phyloP scores from a whole-genome alignment of 2,797 vertebrate genomes.

The Apodemus agrarius region DNA sequence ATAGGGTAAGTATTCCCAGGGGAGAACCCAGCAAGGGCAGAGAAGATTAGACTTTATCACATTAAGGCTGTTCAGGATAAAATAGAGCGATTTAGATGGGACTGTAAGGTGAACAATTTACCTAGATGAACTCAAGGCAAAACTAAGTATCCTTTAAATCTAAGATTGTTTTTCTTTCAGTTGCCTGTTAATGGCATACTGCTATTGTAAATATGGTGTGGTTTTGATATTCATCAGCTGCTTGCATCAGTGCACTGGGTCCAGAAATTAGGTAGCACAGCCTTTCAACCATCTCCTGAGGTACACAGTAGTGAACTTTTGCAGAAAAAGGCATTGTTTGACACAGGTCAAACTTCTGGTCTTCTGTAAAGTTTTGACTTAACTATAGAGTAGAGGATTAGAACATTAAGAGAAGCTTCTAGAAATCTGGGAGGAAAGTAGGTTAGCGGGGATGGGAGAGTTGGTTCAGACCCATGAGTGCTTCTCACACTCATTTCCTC shows the following conservation, averaged over 20 bases:
- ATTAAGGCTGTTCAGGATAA: accelerated
- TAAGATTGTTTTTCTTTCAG: neutral
- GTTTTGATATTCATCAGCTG: constrained; percentile 1
- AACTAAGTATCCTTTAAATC: neutral
- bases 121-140: neutral
- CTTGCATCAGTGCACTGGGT: neutral
- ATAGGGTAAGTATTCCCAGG: neutral
- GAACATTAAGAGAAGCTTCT: neutral
- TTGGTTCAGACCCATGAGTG: neutral
- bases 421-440: neutral
- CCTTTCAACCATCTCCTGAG: neutral
- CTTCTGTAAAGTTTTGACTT: neutral
- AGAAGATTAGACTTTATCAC: neutral
- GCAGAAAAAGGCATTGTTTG: neutral
- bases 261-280: neutral
- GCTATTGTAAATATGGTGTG: neutral
- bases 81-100: neutral
- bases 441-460: neutral
- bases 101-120: neutral
- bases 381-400: neutral
- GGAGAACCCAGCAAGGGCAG: too few relatives aligned
- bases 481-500: constrained; percentile 46
- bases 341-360: neutral
- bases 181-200: neutral
- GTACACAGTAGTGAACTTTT: neutral